Percentiles rank a stretch among this genome's conserved stretches.
Conservation (phyloP, 2,888 invertebrate species). For the Aleiodes testaceus region DNA sequence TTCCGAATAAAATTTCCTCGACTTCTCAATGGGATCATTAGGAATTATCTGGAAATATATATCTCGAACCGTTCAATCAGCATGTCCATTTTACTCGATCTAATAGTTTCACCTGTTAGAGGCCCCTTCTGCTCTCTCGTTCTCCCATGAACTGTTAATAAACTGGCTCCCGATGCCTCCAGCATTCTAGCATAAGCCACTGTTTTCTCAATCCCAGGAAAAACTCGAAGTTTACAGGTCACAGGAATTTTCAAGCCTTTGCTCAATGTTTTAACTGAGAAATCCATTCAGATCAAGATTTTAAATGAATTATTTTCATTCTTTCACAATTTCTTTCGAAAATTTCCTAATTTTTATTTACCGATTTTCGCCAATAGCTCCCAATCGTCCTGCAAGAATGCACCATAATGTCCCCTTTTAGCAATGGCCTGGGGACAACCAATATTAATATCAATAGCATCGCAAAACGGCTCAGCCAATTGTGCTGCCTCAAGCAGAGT, state of each 20-base stretch:
- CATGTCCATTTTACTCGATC: too few species aligned
- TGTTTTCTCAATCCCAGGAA: slow-evolving; percentile 88
- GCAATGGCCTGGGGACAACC: slow-evolving; percentile 99
- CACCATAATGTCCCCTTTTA: slow-evolving; percentile 95
- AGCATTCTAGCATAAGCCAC: slow-evolving; percentile 95
- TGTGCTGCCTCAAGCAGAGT: slow-evolving; percentile 89
- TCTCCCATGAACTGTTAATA: slow-evolving; percentile 96
- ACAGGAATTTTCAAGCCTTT: slow-evolving; percentile 87
- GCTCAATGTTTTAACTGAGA: slow-evolving; percentile 82
- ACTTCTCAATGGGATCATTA: too few species aligned
- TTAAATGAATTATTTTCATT: neutral
- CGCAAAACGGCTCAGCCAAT: slow-evolving; percentile 89
- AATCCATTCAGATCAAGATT: too few species aligned
- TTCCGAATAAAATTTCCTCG: too few species aligned
- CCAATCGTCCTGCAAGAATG: slow-evolving; percentile 98
- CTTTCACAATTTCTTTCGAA: too few species aligned
- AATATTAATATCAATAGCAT: slow-evolving; percentile 97
- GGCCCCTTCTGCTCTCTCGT: slow-evolving; percentile 98
- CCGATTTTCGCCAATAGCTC: slow-evolving; percentile 87
- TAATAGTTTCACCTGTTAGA: slow-evolving; percentile 78
- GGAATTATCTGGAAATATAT: too few species aligned
- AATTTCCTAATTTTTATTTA: slow-evolving; percentile 68
- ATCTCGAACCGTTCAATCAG: too few species aligned
- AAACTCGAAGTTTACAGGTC: slow-evolving; percentile 97
- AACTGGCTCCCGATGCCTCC: slow-evolving; percentile 91